Evolutionary conservation across 1,140 invertebrate genomes (phyloP), one percentile per base, ranked within the genome.

Genomic region (Panagrolaimus sp.): DNA sequence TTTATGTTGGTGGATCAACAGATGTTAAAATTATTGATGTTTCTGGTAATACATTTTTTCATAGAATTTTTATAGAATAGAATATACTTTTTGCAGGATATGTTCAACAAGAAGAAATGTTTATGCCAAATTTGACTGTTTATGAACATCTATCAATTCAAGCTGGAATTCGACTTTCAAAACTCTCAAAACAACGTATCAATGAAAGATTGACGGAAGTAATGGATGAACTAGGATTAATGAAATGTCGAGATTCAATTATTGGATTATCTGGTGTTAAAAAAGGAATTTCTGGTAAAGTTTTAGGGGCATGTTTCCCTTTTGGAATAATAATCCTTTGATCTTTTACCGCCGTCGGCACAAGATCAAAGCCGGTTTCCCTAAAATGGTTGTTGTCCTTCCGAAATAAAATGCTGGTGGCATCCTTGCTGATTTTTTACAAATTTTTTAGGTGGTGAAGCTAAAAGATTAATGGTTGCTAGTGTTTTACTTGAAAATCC

Each of bases 401-500:
- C n/a, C n/a, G n/a, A n/a, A n/a, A n/a, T n/a, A n/a, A n/a, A n/a
- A n/a, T n/a, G n/a, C n/a, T n/a, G n/a, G n/a, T n/a, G n/a, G n/a
- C n/a, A n/a, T n/a, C n/a, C n/a, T n/a, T n/a, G n/a, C 32, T 38
- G 7, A 38, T 4, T 4, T 38, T 38, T 4, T 38, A 38, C 3
- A 1, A 17, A 14, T 2, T 69, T 84, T 65, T 85, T 83, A n/a
- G 86, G 86, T 8, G 86, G 86, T 46, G 86, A 87, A 78, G 80
- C 78, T 15, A 85, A 86, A 73, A 76, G 86, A 43, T 74, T 87
- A 1, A 79, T 84, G 7, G 85, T 87, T 70, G 86, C 86, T 8
- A 79, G 83, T 12, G 86, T 87, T 77, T 55, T 91, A 0, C 84
- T 91, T 7, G 90, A 88, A 65, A 89, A 91, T 83, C 90, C 90